Evolutionary conservation across 2,113 vertebrate species (phyloP), one percentile per base, ranked within the genome.

Genomic region (Aptenodytes forsteri): DNA sequence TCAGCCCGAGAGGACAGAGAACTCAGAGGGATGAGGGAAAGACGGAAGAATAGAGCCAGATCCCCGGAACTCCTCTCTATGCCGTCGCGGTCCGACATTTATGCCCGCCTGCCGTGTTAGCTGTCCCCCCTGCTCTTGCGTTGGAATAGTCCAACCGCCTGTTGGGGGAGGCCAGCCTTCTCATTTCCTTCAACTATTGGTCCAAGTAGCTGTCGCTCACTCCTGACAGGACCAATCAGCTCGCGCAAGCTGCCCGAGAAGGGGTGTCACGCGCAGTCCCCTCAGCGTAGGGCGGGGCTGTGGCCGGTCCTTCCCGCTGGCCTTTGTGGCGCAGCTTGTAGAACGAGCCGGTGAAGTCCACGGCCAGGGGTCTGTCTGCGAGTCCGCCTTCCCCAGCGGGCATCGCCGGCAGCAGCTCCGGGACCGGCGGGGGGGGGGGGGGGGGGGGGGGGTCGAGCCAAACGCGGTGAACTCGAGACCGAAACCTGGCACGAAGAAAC

Each of bases 1-100:
- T 2, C 6, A 16, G 44, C 1, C 0, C 2, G 8, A 42, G 6
- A 0, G 4, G 1, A 8, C 6, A 1, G 20, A 36, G 7, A 40
- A n/a, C 21, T 6, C 16, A 10, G 30, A n/a, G 16, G 1, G 4
- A 3, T 3, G 1, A 65, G 42, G 0, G 1, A 3, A 14, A 20
- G 5, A 0, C 0, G 5, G 5, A 18, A 19, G 9, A 9, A 7
- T 1, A 6, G 9, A n/a, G 9, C 1, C 38, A 6, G 9, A 2
- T 16, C 36, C 1, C 8, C 1, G 7, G 19, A 11, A 0, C 2
- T 5, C 1, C 2, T 15, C 13, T 9, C 4, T 5, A 23, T 3
- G 5, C 11, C 4, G 4, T 1, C 6, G 3, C 4, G 3, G 8
- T 12, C 26, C 34, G 32, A 5, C 10, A 4, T 5, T 32, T 5